These are phyloP conservation scores for Pseudorhiza aurosa DNA, from an alignment of 30 jellyfish, hydroid and myxozoan genomes.

Conservation along the genomic window DNA sequence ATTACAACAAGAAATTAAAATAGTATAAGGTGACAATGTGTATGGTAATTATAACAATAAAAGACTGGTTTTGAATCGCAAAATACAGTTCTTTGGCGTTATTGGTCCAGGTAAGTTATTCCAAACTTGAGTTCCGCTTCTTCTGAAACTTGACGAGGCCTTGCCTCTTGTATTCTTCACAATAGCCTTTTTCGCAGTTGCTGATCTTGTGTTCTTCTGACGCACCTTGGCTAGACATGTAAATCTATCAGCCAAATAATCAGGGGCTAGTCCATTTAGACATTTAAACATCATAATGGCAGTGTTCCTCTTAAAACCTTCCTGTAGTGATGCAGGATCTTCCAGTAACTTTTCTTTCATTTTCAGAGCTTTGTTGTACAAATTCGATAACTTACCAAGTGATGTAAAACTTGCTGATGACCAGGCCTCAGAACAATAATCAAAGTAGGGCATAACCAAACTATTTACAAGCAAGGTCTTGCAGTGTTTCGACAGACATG, in stretches of 20 bases:
- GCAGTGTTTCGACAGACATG: conserved; percentile 23
- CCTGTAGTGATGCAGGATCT: conserved; percentile 19
- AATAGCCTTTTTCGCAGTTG: conserved; percentile 21
- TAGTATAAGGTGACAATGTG: too few species aligned
- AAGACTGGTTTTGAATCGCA: too few species aligned
- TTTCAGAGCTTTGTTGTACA: conserved; percentile 31
- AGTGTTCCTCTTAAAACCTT: conserved; percentile 10
- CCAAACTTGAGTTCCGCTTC: conserved; percentile 23
- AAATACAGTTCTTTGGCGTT: too few species aligned
- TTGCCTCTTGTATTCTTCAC: conserved; percentile 31
- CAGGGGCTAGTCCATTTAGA: conserved; percentile 12
- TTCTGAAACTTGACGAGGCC: conserved; percentile 51
- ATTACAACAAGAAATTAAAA: too few species aligned
- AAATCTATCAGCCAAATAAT: conserved; percentile 21
- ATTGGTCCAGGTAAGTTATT: conserved; percentile 26
- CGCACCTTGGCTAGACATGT: conserved; percentile 8
- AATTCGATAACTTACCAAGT: conserved; percentile 10
- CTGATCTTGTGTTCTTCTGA: conserved; percentile 31
- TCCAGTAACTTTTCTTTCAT: conserved; percentile 8
- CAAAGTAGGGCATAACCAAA: conserved; percentile 42
- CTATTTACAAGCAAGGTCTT: conserved; percentile 18
- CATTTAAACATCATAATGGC: conserved; percentile 11
- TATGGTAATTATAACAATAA: too few species aligned
- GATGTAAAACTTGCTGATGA: conserved; percentile 49
- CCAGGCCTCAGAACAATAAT: conserved; percentile 30